These are phyloP conservation scores for Tinamus major DNA, from an alignment of 2,797 vertebrate genomes.

Conservation along the genomic window DNA sequence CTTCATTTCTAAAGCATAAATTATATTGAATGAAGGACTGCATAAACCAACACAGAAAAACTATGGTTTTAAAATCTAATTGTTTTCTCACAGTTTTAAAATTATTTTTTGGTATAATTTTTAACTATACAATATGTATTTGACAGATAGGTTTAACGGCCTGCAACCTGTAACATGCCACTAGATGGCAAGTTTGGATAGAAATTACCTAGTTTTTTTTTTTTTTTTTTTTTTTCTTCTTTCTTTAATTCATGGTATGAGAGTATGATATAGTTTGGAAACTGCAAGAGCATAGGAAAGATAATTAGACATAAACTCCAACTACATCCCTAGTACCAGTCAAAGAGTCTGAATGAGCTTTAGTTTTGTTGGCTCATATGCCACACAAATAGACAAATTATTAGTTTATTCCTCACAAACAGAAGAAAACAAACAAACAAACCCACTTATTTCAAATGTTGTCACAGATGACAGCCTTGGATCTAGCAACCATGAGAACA, in stretches of 20 bases:
- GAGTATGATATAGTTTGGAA: neutral
- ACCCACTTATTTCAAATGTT: neutral
- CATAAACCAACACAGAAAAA: neutral
- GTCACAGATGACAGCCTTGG: neutral
- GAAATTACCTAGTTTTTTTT: neutral
- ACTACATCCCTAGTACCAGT: neutral
- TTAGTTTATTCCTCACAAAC: neutral
- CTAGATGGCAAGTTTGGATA: conserved; percentile 65
- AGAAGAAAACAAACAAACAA: neutral
- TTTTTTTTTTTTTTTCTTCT: neutral
- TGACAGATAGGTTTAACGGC: neutral
- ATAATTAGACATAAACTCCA: neutral
- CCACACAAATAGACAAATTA: neutral
- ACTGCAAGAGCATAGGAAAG: neutral
- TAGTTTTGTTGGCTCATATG: neutral
- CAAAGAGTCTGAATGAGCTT: neutral
- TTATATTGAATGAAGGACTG: neutral
- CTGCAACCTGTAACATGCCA: conserved; percentile 42
- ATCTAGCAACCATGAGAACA: neutral
- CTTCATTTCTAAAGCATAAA: neutral
- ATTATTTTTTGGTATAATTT: neutral
- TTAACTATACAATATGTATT: neutral
- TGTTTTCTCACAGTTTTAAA: neutral
- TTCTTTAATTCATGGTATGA: neutral
- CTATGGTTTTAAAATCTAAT: neutral